Percentiles rank a stretch among this genome's conserved stretches.
Evolutionary conservation across 2,113 vertebrate genomes (phyloP).

Genomic region (Phyllostomus hastatus): DNA sequence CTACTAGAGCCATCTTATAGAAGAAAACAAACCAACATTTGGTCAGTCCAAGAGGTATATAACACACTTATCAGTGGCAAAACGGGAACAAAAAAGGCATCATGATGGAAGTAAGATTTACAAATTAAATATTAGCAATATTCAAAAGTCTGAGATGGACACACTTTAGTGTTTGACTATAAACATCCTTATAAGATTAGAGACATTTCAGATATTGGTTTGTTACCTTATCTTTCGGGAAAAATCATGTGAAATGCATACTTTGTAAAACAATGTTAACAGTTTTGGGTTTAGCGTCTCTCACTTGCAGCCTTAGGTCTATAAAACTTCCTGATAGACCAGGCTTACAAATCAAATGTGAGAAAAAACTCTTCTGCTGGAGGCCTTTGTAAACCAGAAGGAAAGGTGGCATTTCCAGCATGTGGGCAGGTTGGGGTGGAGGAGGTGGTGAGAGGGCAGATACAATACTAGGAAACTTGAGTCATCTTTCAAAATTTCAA

Average conservation of each 20-base stretch:
- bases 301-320: neutral
- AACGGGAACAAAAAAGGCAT: neutral
- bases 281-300: neutral
- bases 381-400: neutral
- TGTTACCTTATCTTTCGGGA: neutral
- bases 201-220: neutral
- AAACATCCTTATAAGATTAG: neutral
- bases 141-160: neutral
- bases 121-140: neutral
- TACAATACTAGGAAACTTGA: neutral
- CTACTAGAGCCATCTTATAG: no score
- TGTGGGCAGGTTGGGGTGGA: accelerated
- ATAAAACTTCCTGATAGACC: neutral
- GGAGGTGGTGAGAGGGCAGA: neutral
- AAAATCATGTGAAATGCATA: neutral
- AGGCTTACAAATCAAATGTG: neutral
- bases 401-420: neutral
- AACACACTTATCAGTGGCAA: neutral
- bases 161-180: neutral
- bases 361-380: neutral
- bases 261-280: neutral
- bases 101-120: neutral
- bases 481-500: neutral
- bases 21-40: no score
- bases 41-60: no score